These are phyloP conservation scores for Acrobasis suavella DNA, from an alignment of 2,888 invertebrate species.

Conservation along the genomic window DNA sequence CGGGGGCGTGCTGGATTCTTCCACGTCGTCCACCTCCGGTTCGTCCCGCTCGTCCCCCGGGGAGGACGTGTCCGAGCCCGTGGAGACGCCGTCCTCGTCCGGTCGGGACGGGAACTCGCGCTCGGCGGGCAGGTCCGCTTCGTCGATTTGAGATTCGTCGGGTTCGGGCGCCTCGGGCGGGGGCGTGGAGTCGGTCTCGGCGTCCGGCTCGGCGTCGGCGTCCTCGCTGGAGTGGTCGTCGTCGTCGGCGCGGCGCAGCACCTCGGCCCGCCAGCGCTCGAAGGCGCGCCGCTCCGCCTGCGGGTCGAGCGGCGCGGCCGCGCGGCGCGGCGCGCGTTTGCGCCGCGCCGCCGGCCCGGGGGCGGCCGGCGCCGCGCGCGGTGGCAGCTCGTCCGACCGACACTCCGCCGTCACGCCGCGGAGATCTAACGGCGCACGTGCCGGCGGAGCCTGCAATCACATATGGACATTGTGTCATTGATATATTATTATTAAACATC, in stretches of 20 bases:
- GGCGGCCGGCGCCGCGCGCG: slow-evolving; percentile 38
- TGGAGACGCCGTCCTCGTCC: slow-evolving; percentile 31
- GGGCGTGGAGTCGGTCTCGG: slow-evolving; percentile 28
- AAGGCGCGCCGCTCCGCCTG: slow-evolving; percentile 62
- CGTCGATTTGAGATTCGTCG: neutral
- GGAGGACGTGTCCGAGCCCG: slow-evolving; percentile 31
- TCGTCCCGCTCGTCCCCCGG: slow-evolving; percentile 33
- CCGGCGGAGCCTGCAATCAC: slow-evolving; percentile 77
- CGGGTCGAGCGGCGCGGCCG: slow-evolving; percentile 44
- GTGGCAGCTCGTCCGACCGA: slow-evolving; percentile 32
- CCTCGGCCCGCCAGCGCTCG: slow-evolving; percentile 65
- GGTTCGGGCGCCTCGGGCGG: slow-evolving; percentile 21
- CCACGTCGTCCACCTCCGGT: slow-evolving; percentile 29
- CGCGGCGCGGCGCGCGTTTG: slow-evolving; percentile 35
- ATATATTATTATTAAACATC: no score
- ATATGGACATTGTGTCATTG: no score
- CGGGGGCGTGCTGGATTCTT: slow-evolving; percentile 21
- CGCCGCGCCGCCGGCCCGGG: slow-evolving; percentile 33
- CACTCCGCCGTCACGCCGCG: slow-evolving; percentile 34
- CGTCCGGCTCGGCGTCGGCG: slow-evolving; percentile 36
- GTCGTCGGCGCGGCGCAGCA: slow-evolving; percentile 49
- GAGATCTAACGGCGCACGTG: slow-evolving; percentile 44
- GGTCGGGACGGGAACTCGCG: slow-evolving; percentile 15
- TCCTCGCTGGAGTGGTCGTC: slow-evolving; percentile 58
- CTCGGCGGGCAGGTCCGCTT: neutral